These are phyloP conservation scores for Tachina fera DNA, from an alignment of 2,888 invertebrate genomes.

Conservation along the genomic window DNA sequence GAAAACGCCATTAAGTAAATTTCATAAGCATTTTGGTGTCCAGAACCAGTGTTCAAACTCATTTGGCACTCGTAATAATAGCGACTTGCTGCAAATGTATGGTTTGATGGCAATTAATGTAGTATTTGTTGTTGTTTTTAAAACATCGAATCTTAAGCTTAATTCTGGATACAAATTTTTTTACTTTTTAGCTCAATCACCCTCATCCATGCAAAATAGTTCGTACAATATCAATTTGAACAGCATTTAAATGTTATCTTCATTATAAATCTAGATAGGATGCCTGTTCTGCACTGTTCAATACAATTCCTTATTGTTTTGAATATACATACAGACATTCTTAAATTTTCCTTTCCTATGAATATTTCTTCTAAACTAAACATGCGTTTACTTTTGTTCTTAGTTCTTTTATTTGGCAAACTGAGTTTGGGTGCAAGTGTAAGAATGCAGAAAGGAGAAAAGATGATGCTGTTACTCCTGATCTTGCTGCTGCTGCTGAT, in stretches of 20 bases:
- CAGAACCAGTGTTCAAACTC: constrained; percentile 13
- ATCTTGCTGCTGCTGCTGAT: constrained; percentile 26
- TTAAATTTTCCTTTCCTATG: background rate
- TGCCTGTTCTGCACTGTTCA: constrained; percentile 45
- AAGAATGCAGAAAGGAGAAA: constrained; percentile 15
- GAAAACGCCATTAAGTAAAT: background rate
- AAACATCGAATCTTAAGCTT: constrained; percentile 59
- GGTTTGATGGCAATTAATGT: constrained; percentile 66
- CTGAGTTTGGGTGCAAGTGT: constrained; percentile 37
- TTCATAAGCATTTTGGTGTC: background rate
- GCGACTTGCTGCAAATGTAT: constrained; percentile 63
- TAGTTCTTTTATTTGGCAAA: background rate
- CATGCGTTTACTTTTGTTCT: constrained; percentile 47
- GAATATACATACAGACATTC: background rate
- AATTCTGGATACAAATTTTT: constrained; percentile 16
- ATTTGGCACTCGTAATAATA: background rate
- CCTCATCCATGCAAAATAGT: constrained; percentile 65
- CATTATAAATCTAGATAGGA: constrained; percentile 80
- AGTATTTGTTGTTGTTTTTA: constrained; percentile 40
- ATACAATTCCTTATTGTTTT: constrained; percentile 29
- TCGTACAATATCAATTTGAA: constrained; percentile 65
- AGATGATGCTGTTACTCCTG: constrained; percentile 16
- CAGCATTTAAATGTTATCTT: constrained; percentile 77
- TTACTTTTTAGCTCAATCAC: constrained; percentile 59
- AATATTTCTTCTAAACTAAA: constrained; percentile 24